A percentile compares a stretch with the other conserved stretches of the same genome.
These are phyloP conservation scores for Drosophila carrolli DNA, from an alignment of 1,140 invertebrate species.

Conservation along the genomic window DNA sequence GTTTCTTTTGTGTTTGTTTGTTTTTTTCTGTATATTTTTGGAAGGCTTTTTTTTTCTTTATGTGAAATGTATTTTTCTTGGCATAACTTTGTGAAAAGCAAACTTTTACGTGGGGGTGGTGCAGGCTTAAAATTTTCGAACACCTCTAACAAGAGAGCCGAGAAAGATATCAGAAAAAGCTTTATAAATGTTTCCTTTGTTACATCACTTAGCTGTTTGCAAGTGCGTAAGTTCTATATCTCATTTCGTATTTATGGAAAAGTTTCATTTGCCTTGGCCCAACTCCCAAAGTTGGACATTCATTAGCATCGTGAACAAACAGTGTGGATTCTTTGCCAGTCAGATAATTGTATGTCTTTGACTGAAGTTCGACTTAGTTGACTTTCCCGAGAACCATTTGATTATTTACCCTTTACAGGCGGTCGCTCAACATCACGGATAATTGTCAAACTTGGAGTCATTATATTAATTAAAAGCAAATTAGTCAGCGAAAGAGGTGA, in stretches of 20 bases:
- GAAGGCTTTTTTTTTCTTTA: conserved; percentile 42
- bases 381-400: conserved; percentile 30
- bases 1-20: conserved; percentile 36
- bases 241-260: conserved; percentile 16
- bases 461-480: conserved; percentile 82
- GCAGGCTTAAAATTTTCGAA: conserved; percentile 16
- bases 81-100: conserved; percentile 52
- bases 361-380: conserved; percentile 4
- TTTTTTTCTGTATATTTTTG: conserved; percentile 32
- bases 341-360: conserved; percentile 31
- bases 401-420: conserved; percentile 61
- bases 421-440: conserved; percentile 54
- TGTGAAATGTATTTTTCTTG: conserved; percentile 67
- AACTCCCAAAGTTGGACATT: conserved; percentile 7
- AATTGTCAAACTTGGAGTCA: conserved; percentile 79
- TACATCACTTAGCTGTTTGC: conserved; percentile 5
- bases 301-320: conserved; percentile 31
- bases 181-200: conserved; percentile 29
- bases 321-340: conserved; percentile 1
- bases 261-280: neutral
- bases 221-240: conserved; percentile 12
- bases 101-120: conserved; percentile 15
- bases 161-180: conserved; percentile 5
- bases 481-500: conserved; percentile 60
- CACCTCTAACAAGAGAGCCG: conserved; percentile 20